Conservation (phyloP, 1,140 invertebrate species). For the Kradibia gibbosae region DNA sequence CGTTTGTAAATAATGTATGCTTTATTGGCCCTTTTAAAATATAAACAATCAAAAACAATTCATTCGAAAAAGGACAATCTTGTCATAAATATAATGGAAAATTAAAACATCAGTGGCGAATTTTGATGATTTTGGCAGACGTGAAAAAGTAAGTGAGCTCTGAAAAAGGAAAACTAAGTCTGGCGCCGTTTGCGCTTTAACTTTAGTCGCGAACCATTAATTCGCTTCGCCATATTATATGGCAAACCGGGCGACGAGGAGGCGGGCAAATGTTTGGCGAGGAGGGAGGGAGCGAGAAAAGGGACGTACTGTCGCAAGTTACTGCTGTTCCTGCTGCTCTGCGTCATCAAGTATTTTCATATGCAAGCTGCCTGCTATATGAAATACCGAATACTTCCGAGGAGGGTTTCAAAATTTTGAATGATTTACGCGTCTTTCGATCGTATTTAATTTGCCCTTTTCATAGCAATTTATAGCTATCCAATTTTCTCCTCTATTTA, state of each 20-base stretch:
- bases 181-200: constrained; percentile 55
- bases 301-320: neutral
- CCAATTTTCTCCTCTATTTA: neutral
- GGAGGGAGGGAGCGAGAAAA: neutral
- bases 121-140: neutral
- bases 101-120: neutral
- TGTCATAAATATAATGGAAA: constrained; percentile 10
- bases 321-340: constrained; percentile 1
- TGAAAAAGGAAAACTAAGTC: neutral
- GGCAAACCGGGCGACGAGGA: neutral
- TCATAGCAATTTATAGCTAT: neutral
- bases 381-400: constrained; percentile 7
- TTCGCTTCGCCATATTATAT: constrained; percentile 58
- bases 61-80: constrained; percentile 21
- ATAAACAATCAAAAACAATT: constrained; percentile 20
- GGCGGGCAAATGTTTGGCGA: neutral
- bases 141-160: constrained; percentile 18
- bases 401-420: constrained; percentile 27
- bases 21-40: constrained; percentile 33
- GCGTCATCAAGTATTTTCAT: constrained; percentile 49
- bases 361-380: constrained; percentile 7
- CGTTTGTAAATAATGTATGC: constrained; percentile 45
- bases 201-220: constrained; percentile 64
- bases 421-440: constrained; percentile 27
- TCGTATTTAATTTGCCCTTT: neutral